A percentile compares a stretch with the other conserved stretches of the same genome.
Evolutionary conservation across 2,888 invertebrate genomes (phyloP).

Genomic region (Chymomyza procnemis): DNA sequence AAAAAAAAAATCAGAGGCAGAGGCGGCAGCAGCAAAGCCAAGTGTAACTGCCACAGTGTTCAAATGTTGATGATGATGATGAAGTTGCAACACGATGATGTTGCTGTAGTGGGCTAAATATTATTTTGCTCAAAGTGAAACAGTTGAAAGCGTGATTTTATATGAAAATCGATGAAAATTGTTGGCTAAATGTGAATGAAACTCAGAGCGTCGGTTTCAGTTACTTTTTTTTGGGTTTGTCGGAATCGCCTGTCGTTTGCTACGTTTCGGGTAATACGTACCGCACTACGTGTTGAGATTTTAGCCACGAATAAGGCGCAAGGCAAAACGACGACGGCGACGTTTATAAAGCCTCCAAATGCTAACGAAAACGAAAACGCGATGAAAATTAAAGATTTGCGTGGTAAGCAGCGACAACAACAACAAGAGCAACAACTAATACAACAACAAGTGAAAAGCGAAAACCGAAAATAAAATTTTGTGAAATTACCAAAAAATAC

Average conservation of each 20-base stretch:
- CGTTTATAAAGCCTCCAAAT: conserved; percentile 17
- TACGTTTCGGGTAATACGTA: conserved; percentile 1
- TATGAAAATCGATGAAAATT: conserved; percentile 11
- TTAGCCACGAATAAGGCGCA: conserved; percentile 30
- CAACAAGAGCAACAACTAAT: conserved; percentile 20
- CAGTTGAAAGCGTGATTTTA: not conserved
- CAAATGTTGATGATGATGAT: conserved; percentile 16
- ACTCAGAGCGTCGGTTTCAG: not conserved
- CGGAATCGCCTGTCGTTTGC: conserved; percentile 15
- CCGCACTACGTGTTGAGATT: not conserved
- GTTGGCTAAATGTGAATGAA: conserved; percentile 12
- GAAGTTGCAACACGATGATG: conserved; percentile 14
- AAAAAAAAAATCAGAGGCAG: not conserved
- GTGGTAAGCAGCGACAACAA: conserved; percentile 42
- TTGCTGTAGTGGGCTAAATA: not conserved
- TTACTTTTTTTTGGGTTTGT: no score
- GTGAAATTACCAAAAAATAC: conserved; percentile 18
- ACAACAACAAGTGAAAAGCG: conserved; percentile 13
- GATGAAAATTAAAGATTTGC: conserved; percentile 72
- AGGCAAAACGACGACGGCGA: conserved; percentile 19
- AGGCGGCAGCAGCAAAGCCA: not conserved
- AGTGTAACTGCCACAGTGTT: conserved; percentile 6
- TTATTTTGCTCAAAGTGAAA: conserved; percentile 4
- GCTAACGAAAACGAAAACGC: conserved; percentile 52
- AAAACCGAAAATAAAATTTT: conserved; percentile 5